Base-by-base conservation (phyloP, 1,140 invertebrate genomes). In the Druon quercuslanigerum region DNA sequence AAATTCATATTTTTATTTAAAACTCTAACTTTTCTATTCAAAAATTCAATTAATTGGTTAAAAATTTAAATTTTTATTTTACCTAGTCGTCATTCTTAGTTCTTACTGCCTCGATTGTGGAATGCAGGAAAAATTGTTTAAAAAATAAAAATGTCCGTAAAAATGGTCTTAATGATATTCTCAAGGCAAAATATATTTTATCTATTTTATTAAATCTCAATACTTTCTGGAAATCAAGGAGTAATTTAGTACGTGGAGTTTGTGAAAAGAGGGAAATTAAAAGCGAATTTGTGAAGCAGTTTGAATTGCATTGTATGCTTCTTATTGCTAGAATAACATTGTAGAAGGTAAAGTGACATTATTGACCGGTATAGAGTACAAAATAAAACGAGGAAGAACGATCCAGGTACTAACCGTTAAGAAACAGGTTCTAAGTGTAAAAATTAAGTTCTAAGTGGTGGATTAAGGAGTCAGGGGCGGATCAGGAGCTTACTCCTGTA, bases 391-490 rank as follows among this genome's bases (percentile, higher is more conserved):
- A 66, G 17, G 19, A 56, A 56, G 17, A 56, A 56, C 17, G 20
- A 56, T 56, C 25, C 13, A 66, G n/a, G 60, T 16, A 66, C 25
- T n/a, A 40, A 66, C 60, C 60, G 60, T 66, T 66, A 66, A 66
- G 60, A 66, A 66, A 66, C 60, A 66, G 60, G 60, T 66, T 66
- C 60, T 46, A 66, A 66, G 60, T 66, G 60, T 66, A 66, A 66
- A 66, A 66, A 66, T 66, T 66, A 66, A 66, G 20, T 16, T 46
- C 40, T 66, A 66, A 66, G 33, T 66, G 60, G 60, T 66, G 40
- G 60, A 66, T 66, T 66, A 66, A 66, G 60, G 40, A 66, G 60
- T 66, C 60, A 66, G 25, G 60, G 33, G 14, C 25, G 14, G 33
- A 66, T 66, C 60, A 40, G 60, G 40, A 40, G 25, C 33, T 66